These are phyloP conservation scores for Drosophila seclusa DNA, from an alignment of 2,888 invertebrate species.

Conservation along the genomic window DNA sequence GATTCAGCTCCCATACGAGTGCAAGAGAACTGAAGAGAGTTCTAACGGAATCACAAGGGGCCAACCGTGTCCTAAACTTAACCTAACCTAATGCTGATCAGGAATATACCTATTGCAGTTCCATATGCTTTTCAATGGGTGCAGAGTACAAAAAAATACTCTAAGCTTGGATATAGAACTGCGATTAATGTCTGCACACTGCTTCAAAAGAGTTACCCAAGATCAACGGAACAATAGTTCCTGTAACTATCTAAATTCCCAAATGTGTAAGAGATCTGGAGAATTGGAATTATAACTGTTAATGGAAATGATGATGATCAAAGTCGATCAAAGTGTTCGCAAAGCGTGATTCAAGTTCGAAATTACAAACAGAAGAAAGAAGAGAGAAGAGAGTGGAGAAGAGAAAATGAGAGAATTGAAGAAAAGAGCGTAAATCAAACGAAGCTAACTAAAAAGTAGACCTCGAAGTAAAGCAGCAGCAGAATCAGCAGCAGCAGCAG, in stretches of 20 bases:
- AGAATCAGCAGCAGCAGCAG: background rate
- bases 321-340: background rate
- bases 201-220: too few relatives aligned
- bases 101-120: too few relatives aligned
- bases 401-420: background rate
- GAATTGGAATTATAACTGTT: background rate
- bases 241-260: too few relatives aligned
- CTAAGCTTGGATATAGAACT: background rate
- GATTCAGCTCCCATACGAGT: too few relatives aligned
- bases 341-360: background rate
- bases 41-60: too few relatives aligned
- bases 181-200: too few relatives aligned
- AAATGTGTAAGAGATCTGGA: background rate
- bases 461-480: background rate
- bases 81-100: too few relatives aligned
- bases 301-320: background rate
- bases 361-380: background rate
- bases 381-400: constrained; percentile 1
- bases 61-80: too few relatives aligned
- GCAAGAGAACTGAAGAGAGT: too few relatives aligned
- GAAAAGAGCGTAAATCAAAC: background rate
- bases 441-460: constrained; percentile 17
- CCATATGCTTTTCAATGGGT: background rate
- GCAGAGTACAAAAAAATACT: background rate
- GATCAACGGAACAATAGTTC: too few relatives aligned